Evolutionary conservation across 2,113 vertebrate species (phyloP).

Genomic region (Arenaria interpres): DNA sequence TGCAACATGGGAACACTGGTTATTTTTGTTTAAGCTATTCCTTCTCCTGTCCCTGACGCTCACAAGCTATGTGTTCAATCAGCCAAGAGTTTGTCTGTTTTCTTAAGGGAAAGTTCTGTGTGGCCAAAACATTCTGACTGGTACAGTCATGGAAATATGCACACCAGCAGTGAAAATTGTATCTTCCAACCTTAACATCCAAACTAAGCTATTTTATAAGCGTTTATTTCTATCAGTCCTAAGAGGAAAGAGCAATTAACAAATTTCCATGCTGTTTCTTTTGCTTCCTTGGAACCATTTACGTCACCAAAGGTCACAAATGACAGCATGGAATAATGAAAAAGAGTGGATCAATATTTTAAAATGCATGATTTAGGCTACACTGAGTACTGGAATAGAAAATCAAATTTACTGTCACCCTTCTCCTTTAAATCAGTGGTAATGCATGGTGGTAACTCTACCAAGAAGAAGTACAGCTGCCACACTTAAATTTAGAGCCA

Average conservation of each 20-base stretch:
- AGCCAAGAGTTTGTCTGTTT: neutral
- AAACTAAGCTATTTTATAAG: slow-evolving; percentile 15
- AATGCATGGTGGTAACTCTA: neutral
- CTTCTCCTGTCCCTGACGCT: neutral
- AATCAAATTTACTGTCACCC: neutral
- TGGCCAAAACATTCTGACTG: slow-evolving; percentile 5
- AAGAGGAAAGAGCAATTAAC: slow-evolving; percentile 12
- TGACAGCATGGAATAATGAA: slow-evolving; percentile 24
- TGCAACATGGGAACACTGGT: neutral
- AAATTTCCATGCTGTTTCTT: neutral
- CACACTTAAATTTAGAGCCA: neutral
- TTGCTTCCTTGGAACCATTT: neutral
- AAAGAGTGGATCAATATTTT: neutral
- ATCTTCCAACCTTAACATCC: slow-evolving; percentile 14
- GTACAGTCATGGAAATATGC: slow-evolving; percentile 1
- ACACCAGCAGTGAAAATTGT: neutral
- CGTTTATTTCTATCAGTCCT: neutral
- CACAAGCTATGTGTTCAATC: neutral
- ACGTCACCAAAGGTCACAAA: slow-evolving; percentile 18
- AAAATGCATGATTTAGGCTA: neutral
- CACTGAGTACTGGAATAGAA: neutral
- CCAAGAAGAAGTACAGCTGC: neutral
- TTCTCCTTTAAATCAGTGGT: neutral
- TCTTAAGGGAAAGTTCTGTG: neutral
- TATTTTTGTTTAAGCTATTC: slow-evolving; percentile 1